Conservation (phyloP, 2,888 invertebrate species). For the Ophioninae sp. region DNA sequence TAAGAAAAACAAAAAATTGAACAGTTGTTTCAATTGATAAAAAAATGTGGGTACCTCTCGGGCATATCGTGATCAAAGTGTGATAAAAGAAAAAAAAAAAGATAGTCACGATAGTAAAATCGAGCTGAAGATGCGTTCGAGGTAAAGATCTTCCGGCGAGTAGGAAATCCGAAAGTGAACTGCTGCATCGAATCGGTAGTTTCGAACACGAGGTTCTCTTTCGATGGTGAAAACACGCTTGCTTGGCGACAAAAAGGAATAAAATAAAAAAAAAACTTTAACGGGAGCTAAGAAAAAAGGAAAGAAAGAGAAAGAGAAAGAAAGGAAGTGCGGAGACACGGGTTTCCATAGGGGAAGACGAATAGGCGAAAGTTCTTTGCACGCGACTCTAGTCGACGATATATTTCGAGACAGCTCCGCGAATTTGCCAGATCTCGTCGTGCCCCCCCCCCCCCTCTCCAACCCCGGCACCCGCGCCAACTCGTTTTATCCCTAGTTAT, state of each 20-base stretch:
- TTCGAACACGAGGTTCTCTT: conserved; percentile 55
- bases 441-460: conserved; percentile 56
- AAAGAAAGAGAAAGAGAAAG: background rate
- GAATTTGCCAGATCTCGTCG: conserved; percentile 53
- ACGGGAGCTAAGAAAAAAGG: too few species aligned
- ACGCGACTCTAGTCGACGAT: conserved; percentile 58
- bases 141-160: conserved; percentile 53
- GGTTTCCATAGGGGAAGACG: conserved; percentile 13
- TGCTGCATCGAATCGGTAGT: conserved; percentile 41
- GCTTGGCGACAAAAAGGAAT: too few species aligned
- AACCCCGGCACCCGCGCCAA: conserved; percentile 46
- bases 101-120: conserved; percentile 10
- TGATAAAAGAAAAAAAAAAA: background rate
- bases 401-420: conserved; percentile 65
- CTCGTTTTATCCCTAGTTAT: background rate
- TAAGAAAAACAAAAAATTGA: too few species aligned
- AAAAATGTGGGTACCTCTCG: conserved; percentile 39
- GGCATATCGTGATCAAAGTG: conserved; percentile 29
- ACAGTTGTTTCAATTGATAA: too few species aligned
- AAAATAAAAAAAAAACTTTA: too few species aligned
- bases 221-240: conserved; percentile 50
- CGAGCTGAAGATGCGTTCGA: conserved; percentile 22
- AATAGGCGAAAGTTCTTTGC: conserved; percentile 48
- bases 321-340: background rate
- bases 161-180: conserved; percentile 49